phyloP scores from a whole-genome alignment of 2,113 vertebrate genomes.

The Tauraco erythrolophus region DNA sequence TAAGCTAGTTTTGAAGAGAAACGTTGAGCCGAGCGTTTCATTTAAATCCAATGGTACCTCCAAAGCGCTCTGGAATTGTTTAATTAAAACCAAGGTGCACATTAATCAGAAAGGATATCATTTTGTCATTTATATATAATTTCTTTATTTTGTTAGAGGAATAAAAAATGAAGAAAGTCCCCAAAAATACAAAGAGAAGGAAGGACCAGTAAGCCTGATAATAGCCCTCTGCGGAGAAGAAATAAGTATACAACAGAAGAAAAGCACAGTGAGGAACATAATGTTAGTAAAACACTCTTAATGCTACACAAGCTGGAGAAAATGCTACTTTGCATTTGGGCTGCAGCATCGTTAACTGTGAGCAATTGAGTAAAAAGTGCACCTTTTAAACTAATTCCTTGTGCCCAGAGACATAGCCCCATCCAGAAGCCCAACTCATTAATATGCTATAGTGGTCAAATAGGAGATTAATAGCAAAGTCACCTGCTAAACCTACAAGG shows the following conservation, averaged over 20 bases:
- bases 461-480: constrained; percentile 86
- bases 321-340: constrained; percentile 80
- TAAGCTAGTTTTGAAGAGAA: constrained; percentile 74
- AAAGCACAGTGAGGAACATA: constrained; percentile 81
- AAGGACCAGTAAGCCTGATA: constrained; percentile 75
- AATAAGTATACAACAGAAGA: constrained; percentile 78
- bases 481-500: constrained; percentile 83
- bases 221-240: constrained; percentile 77
- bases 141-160: constrained; percentile 71
- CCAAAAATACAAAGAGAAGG: constrained; percentile 72
- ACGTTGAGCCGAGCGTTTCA: constrained; percentile 43
- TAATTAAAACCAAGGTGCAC: constrained; percentile 77
- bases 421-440: constrained; percentile 77
- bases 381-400: constrained; percentile 79
- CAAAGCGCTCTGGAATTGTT: constrained; percentile 66
- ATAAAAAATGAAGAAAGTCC: constrained; percentile 49
- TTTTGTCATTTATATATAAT: constrained; percentile 77
- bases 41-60: constrained; percentile 70
- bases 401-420: constrained; percentile 69
- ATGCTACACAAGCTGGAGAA: constrained; percentile 74
- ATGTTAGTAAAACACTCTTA: constrained; percentile 81
- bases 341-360: constrained; percentile 73
- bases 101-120: constrained; percentile 78
- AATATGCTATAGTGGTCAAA: constrained; percentile 81
- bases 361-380: constrained; percentile 78